Percentiles rank a stretch among this genome's conserved stretches.
Conservation (phyloP, 2,888 invertebrate genomes). For the Alloplasta piceator region DNA sequence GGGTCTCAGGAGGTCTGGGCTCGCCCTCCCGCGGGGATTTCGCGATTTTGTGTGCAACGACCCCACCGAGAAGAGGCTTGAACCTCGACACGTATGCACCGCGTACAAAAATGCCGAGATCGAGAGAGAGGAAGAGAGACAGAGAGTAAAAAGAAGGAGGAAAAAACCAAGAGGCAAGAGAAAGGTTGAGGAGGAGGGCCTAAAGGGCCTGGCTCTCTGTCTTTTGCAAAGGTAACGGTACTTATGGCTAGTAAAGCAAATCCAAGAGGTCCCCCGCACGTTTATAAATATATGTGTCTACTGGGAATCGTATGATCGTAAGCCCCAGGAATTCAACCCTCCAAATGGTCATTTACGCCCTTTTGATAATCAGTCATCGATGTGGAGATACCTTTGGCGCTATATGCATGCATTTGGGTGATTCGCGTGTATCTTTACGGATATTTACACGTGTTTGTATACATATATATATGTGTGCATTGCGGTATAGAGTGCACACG, state of each 20-base stretch:
- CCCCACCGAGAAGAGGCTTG: conserved; percentile 31
- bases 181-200: conserved; percentile 68
- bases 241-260: conserved; percentile 80
- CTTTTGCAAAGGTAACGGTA: conserved; percentile 81
- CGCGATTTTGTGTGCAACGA: conserved; percentile 23
- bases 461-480: conserved; percentile 67
- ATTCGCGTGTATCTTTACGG: neutral
- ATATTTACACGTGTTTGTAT: conserved; percentile 24
- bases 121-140: conserved; percentile 10
- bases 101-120: conserved; percentile 10
- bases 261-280: conserved; percentile 66
- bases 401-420: neutral
- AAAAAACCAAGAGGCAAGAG: neutral
- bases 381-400: neutral
- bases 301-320: too few relatives aligned
- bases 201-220: conserved; percentile 75
- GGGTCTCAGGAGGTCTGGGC: conserved; percentile 3
- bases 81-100: conserved; percentile 35
- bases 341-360: too few relatives aligned
- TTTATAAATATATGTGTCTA: conserved; percentile 16
- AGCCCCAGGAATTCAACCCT: too few relatives aligned
- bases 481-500: conserved; percentile 70
- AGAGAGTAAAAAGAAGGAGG: conserved; percentile 1
- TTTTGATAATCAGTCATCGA: neutral
- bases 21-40: conserved; percentile 18